phyloP scores from a whole-genome alignment of 1,140 invertebrate genomes.

The Papilio dardanus region DNA sequence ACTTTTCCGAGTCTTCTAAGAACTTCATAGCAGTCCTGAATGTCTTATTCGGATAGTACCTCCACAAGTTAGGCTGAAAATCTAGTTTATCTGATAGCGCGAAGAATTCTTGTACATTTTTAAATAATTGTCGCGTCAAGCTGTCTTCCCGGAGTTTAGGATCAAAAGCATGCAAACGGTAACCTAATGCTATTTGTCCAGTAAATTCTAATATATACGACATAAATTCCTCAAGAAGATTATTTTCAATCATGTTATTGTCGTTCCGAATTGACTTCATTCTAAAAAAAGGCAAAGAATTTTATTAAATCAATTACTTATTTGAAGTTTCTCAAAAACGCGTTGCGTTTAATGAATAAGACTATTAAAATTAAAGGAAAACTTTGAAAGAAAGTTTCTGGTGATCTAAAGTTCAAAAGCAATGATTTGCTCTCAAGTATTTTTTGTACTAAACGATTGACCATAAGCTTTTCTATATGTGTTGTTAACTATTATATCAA shows the following conservation, averaged over 20 bases:
- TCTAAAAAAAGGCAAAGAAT: too few species aligned
- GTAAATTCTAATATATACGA: conserved; percentile 87
- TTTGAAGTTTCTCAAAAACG: too few species aligned
- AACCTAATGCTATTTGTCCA: conserved; percentile 84
- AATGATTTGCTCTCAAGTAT: too few species aligned
- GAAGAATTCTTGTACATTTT: conserved; percentile 84
- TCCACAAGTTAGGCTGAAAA: conserved; percentile 84
- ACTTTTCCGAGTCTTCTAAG: conserved; percentile 52
- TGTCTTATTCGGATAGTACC: conserved; percentile 80
- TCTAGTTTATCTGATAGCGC: conserved; percentile 83
- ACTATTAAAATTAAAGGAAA: too few species aligned
- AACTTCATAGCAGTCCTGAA: conserved; percentile 79
- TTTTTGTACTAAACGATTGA: too few species aligned
- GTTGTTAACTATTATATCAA: too few species aligned
- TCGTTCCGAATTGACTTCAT: conserved; percentile 56
- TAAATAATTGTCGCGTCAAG: conserved; percentile 82
- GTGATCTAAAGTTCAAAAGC: too few species aligned
- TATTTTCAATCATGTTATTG: conserved; percentile 75
- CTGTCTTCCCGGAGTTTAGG: conserved; percentile 67
- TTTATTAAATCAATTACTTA: too few species aligned
- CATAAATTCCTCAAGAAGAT: conserved; percentile 83
- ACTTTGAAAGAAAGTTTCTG: too few species aligned
- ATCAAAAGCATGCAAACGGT: conserved; percentile 82
- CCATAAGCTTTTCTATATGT: too few species aligned
- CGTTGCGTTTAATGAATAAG: too few species aligned